These are phyloP conservation scores for Eucidaris tribuloides DNA, from an alignment of 35 echinoderm and acorn worm species.

Conservation along the genomic window DNA sequence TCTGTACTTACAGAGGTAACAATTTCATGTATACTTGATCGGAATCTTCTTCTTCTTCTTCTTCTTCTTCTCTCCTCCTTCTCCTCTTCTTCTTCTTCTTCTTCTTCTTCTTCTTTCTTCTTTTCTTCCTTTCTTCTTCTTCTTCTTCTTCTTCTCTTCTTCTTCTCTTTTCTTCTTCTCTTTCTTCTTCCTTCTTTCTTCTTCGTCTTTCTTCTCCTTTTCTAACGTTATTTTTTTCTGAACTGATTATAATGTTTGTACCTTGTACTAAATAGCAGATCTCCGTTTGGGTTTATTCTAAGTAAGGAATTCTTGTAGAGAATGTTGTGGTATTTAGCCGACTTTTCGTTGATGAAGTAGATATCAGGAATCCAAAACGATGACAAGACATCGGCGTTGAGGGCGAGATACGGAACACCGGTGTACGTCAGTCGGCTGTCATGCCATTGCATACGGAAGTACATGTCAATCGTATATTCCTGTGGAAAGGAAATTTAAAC, in stretches of 20 bases:
- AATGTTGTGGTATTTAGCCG: constrained; percentile 66
- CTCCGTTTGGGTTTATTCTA: constrained; percentile 37
- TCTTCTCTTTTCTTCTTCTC: background rate
- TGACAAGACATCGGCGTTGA: constrained; percentile 69
- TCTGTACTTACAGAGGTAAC: too few species aligned
- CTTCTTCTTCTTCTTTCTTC: background rate
- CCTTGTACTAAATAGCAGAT: constrained; percentile 87
- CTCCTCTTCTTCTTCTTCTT: background rate
- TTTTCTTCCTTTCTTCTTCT: background rate
- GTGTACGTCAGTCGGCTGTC: constrained; percentile 54
- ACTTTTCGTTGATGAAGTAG: constrained; percentile 94
- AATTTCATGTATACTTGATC: background rate
- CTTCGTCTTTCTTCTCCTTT: too few species aligned
- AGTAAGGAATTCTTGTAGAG: constrained; percentile 77
- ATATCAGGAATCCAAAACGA: constrained; percentile 88
- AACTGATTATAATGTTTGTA: constrained; percentile 4
- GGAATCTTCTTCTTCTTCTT: background rate
- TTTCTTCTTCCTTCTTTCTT: too few species aligned
- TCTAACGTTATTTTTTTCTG: background rate
- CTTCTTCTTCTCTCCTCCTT: background rate
- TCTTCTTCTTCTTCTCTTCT: background rate
- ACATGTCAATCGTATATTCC: constrained; percentile 93
- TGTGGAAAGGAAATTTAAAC: too few species aligned
- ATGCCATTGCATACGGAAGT: constrained; percentile 83
- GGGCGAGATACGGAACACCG: constrained; percentile 5